These are phyloP conservation scores for Eudyptes chrysolophus DNA, from an alignment of 2,113 vertebrate species.

Conservation along the genomic window DNA sequence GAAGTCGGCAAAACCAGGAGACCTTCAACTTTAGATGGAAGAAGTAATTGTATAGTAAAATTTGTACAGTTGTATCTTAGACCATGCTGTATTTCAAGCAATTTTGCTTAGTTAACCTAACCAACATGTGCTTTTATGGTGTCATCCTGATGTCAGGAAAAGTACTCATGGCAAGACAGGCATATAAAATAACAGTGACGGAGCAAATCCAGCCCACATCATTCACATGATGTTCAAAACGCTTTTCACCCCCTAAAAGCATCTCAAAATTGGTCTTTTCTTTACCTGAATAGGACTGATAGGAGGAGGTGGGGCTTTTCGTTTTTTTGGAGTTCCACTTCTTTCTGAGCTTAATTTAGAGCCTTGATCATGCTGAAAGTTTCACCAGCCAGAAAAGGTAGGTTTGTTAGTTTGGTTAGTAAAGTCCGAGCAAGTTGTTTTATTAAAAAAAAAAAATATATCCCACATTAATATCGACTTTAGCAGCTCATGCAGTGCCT, in stretches of 20 bases:
- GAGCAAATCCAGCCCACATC: neutral
- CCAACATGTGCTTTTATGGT: neutral
- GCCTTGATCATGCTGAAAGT: conserved; percentile 94
- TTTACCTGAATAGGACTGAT: conserved; percentile 96
- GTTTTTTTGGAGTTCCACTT: conserved; percentile 99
- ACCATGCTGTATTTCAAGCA: neutral
- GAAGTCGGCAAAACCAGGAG: neutral
- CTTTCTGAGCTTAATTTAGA: conserved; percentile 95
- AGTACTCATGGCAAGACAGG: neutral
- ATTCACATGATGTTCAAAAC: neutral
- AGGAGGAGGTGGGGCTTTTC: conserved; percentile 98
- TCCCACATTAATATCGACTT: conserved; percentile 60
- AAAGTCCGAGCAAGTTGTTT: conserved; percentile 73
- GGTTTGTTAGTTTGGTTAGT: conserved; percentile 86
- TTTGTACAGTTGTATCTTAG: neutral
- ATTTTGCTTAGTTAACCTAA: neutral
- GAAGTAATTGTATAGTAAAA: neutral
- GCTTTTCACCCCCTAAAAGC: neutral
- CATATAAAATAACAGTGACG: neutral
- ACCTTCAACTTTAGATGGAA: neutral
- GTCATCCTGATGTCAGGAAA: neutral
- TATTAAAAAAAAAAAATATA: neutral
- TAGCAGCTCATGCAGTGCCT: conserved; percentile 62
- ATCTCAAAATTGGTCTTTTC: conserved; percentile 43
- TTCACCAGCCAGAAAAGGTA: conserved; percentile 84